A percentile compares a stretch with the other conserved stretches of the same genome.
Conservation (phyloP, 2,113 vertebrate genomes). For the Rousettus leschenaultii region DNA sequence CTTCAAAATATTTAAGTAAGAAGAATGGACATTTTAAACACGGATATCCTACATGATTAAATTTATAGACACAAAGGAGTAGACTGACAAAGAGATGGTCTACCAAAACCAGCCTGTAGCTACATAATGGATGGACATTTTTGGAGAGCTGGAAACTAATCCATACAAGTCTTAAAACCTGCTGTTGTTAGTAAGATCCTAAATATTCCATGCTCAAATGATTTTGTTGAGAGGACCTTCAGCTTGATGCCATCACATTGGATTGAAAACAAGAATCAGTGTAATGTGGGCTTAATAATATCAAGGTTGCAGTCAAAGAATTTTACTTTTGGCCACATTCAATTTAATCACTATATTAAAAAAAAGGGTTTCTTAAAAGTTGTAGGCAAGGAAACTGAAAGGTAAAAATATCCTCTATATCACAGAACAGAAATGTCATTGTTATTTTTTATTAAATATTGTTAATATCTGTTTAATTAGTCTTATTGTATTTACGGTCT, state of each 20-base stretch:
- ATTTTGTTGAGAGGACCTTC: not conserved
- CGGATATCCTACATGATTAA: not conserved
- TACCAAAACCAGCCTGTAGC: not conserved
- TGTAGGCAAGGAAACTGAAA: not conserved
- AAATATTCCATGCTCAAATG: not conserved
- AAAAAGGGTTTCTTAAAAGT: not conserved
- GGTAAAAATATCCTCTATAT: not conserved
- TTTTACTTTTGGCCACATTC: not conserved
- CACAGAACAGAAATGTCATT: not conserved
- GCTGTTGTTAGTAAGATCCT: not conserved
- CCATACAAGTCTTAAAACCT: not conserved
- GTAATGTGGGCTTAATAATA: not conserved
- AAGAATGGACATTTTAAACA: not conserved
- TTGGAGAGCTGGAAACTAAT: not conserved
- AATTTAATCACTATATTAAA: not conserved
- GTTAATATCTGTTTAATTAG: not conserved
- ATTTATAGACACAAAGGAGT: not conserved
- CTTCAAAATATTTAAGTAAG: not conserved
- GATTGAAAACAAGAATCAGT: not conserved
- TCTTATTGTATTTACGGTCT: not conserved
- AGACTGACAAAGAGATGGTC: not conserved
- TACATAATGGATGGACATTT: not conserved
- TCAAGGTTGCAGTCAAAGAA: not conserved
- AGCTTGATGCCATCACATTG: not conserved
- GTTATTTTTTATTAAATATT: not conserved